Evolutionary conservation across 2,113 vertebrate genomes (phyloP).

Genomic region (Oriolus oriolus): DNA sequence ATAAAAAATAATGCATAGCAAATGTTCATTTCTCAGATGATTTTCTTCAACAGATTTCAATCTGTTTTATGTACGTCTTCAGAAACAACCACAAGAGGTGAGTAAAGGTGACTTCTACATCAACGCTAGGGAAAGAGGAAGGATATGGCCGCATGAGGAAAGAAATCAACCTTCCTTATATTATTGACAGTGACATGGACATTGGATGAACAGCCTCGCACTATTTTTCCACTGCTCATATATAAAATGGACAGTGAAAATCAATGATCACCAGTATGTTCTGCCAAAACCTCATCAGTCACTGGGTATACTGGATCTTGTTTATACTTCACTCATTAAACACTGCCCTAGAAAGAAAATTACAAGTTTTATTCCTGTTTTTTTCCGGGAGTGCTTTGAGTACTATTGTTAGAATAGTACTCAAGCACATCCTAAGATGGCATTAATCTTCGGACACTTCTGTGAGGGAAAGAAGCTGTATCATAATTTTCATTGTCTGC

Average conservation of each 20-base stretch:
- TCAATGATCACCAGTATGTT: not conserved
- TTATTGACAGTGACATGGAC: not conserved
- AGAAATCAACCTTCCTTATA: not conserved
- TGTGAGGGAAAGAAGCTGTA: not conserved
- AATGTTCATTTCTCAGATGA: not conserved
- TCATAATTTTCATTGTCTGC: not conserved
- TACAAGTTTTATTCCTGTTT: not conserved
- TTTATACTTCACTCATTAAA: not conserved
- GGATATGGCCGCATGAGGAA: not conserved
- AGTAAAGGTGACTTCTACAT: not conserved
- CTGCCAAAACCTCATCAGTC: not conserved
- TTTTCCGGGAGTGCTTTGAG: not conserved
- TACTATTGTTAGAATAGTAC: not conserved
- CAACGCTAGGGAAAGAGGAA: not conserved
- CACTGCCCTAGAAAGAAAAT: not conserved
- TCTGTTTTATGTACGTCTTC: not conserved
- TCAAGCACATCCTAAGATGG: not conserved
- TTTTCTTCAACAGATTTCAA: not conserved
- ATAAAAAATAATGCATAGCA: not conserved
- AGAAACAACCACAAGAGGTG: not conserved
- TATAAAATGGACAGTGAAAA: not conserved
- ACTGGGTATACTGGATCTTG: not conserved
- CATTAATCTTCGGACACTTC: not conserved
- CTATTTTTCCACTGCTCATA: not conserved
- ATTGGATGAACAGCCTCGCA: not conserved